Base-by-base conservation (phyloP, 2,113 vertebrate species). In the Oryzias melastigma region DNA sequence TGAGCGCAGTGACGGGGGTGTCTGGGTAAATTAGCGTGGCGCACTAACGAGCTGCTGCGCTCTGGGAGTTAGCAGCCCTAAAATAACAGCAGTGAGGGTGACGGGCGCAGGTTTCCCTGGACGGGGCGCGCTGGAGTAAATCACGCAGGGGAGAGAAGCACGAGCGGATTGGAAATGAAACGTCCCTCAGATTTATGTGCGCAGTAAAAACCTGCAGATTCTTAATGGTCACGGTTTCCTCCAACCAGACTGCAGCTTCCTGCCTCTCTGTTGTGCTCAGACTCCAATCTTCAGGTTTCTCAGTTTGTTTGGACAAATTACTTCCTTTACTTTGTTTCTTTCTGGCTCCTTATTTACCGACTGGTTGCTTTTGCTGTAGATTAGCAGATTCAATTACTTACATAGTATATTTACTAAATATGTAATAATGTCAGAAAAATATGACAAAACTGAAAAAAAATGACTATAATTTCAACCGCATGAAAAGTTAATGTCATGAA, bases 101-200 rank as follows among this genome's bases (percentile, higher is more conserved):
- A 20, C 16, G 20, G 75, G 49, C 41, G 52, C 68, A 52, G 66
- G 74, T 35, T 35, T 35, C 35, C 10, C 77, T 40, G 72, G 71
- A 65, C 2, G 45, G 24, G 15, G 66, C 10, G 49, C 52, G 22
- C 72, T 40, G 72, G 67, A 82, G 88, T 92, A 91, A 91, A 90
- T 90, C 90, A 92, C 48, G 69, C 74, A 77, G 83, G 84, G 86
- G 85, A 79, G 80, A 76, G 83, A 89, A 80, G 75, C 52, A 68
- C 82, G 89, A 89, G 77, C 79, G 69, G 82, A 84, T 83, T 88
- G 54, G 47, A 87, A 89, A 91, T 90, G 89, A 91, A 91, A 92
- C 77, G 81, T 88, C 87, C 78, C 51, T 62, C 70, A 87, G 90
- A 93, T 91, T 91, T 90, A 92, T 90, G 84, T 65, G 56, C 69